A percentile compares a stretch with the other conserved stretches of the same genome.
Evolutionary conservation across 2,888 invertebrate species (phyloP).

Genomic region (Pseudoips prasinana): DNA sequence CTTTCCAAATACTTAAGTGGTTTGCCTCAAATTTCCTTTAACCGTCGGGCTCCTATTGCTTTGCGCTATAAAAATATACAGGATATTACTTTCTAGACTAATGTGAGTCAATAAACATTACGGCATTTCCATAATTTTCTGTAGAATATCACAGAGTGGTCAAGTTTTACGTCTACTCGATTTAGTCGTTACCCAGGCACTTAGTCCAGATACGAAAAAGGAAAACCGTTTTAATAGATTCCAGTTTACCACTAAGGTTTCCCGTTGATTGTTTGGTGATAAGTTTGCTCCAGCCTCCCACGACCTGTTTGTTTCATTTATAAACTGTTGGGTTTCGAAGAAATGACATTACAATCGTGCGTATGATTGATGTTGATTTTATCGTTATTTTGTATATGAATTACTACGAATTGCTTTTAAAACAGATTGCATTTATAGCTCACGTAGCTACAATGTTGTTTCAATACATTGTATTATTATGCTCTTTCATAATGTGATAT

Average conservation of each 20-base stretch:
- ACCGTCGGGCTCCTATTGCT: too few relatives aligned
- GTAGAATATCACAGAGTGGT: conserved; percentile 1
- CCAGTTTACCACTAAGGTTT: conserved; percentile 37
- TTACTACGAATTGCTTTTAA: conserved; percentile 19
- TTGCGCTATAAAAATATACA: too few relatives aligned
- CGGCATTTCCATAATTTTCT: conserved; percentile 2
- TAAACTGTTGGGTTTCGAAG: conserved; percentile 45
- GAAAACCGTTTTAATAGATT: conserved; percentile 40
- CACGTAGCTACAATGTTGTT: too few relatives aligned
- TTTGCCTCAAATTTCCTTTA: too few relatives aligned
- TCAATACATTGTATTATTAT: too few relatives aligned
- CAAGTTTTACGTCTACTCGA: conserved; percentile 9
- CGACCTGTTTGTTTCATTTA: conserved; percentile 43
- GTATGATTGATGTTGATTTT: conserved; percentile 34
- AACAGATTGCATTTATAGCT: conserved; percentile 4
- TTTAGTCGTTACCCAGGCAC: conserved; percentile 16
- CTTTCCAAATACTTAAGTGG: too few relatives aligned
- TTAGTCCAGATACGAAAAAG: conserved; percentile 35
- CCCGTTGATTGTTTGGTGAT: conserved; percentile 41
- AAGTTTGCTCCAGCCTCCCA: conserved; percentile 41
- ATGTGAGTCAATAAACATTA: too few relatives aligned
- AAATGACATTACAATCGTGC: conserved; percentile 35
- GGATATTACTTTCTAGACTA: too few relatives aligned
- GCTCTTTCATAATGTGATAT: too few relatives aligned
- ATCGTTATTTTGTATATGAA: conserved; percentile 33